Percentiles rank a stretch among this genome's conserved stretches.
These are phyloP conservation scores for Cenopis cana DNA, from an alignment of 2,888 invertebrate species.

Conservation along the genomic window DNA sequence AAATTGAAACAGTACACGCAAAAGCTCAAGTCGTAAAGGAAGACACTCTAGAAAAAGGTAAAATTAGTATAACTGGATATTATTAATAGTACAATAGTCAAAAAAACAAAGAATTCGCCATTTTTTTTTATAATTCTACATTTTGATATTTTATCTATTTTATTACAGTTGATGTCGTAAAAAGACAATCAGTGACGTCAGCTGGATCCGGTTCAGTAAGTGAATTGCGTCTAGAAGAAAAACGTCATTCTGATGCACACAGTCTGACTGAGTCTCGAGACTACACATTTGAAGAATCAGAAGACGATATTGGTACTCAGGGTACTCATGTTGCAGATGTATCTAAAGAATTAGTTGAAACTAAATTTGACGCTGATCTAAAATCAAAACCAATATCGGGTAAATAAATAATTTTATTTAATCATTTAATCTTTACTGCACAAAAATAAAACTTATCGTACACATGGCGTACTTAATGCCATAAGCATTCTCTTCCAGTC, in stretches of 20 bases:
- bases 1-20: conserved; percentile 56
- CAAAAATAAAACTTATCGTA: too few relatives aligned
- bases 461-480: too few relatives aligned
- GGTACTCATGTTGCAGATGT: conserved; percentile 70
- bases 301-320: conserved; percentile 80
- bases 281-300: conserved; percentile 83
- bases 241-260: conserved; percentile 79
- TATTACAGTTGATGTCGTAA: conserved; percentile 63
- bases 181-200: conserved; percentile 80
- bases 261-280: conserved; percentile 81
- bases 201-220: conserved; percentile 75
- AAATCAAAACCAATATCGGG: conserved; percentile 59
- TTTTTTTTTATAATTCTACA: neutral
- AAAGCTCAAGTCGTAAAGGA: conserved; percentile 59
- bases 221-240: conserved; percentile 78
- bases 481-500: too few relatives aligned
- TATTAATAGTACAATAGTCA: too few relatives aligned
- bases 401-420: too few relatives aligned
- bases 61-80: too few relatives aligned
- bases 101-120: too few relatives aligned
- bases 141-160: neutral
- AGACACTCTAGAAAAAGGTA: conserved; percentile 65
- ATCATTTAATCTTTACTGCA: too few relatives aligned
- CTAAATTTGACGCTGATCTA: conserved; percentile 62
- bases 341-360: conserved; percentile 66